Conservation (phyloP, 2,113 vertebrate genomes). For the Nerophis ophidion region DNA sequence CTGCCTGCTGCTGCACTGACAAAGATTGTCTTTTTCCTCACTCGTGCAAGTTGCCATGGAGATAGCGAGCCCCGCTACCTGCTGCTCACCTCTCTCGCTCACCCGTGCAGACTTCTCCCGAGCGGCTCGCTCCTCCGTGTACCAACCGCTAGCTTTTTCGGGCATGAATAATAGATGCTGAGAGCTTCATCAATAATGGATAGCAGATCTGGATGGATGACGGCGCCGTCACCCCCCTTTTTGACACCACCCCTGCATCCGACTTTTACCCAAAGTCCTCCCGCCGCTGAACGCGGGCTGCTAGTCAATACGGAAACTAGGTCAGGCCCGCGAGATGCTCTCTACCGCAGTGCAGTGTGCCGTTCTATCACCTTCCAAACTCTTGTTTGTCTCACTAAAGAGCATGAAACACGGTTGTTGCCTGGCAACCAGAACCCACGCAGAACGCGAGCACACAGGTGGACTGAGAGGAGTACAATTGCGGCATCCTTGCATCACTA, state of each 20-base stretch:
- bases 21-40: constrained; percentile 24
- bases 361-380: constrained; percentile 16
- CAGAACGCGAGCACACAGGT: constrained; percentile 44
- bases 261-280: constrained; percentile 2
- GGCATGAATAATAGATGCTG: constrained; percentile 76
- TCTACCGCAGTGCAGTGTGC: constrained; percentile 22
- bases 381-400: constrained; percentile 44
- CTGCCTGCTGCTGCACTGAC: constrained; percentile 33
- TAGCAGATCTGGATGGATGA: constrained; percentile 58
- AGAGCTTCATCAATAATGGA: constrained; percentile 72
- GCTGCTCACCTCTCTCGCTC: constrained; percentile 33
- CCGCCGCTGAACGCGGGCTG: constrained; percentile 24
- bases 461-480: constrained; percentile 41
- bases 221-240: constrained; percentile 29
- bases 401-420: constrained; percentile 52
- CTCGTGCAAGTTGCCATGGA: constrained; percentile 66
- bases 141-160: constrained; percentile 64
- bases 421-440: constrained; percentile 53
- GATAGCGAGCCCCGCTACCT: constrained; percentile 52
- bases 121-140: constrained; percentile 61
- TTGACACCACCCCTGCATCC: constrained; percentile 20
- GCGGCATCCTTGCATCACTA: constrained; percentile 56
- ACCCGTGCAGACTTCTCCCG: constrained; percentile 39
- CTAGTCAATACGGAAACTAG: constrained; percentile 47
- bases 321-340: constrained; percentile 48